Evolutionary conservation across 2,113 vertebrate genomes (phyloP).

Genomic region (Manacus vitellinus): DNA sequence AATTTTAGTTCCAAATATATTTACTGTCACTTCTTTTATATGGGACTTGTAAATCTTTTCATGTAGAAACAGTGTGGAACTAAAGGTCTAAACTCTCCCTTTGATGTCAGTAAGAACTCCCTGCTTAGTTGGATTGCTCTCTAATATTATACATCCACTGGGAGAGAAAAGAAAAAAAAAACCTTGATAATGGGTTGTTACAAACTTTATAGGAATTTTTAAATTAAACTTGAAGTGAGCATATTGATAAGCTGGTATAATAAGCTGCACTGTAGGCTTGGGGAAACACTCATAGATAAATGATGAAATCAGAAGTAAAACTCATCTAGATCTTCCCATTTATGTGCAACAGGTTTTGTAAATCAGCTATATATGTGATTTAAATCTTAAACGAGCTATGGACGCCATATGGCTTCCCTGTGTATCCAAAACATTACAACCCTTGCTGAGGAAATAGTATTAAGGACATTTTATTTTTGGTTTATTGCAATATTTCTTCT

Average conservation of each 20-base stretch:
- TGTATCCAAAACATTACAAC: not conserved
- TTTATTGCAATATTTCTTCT: not conserved
- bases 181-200: not conserved
- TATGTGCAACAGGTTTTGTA: not conserved
- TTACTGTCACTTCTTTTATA: slow-evolving; percentile 45
- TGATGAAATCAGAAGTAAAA: not conserved
- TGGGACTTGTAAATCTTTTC: slow-evolving; percentile 48
- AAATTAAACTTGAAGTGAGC: not conserved
- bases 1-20: slow-evolving; percentile 42
- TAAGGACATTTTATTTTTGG: not conserved
- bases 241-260: not conserved
- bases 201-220: not conserved
- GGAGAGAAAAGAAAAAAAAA: not conserved
- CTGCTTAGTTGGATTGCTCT: not conserved
- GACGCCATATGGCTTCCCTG: not conserved
- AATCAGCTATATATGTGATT: not conserved
- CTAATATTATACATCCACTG: not conserved
- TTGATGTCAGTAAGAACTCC: slow-evolving; percentile 32
- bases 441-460: not conserved
- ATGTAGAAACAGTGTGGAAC: slow-evolving; percentile 41
- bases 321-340: not conserved
- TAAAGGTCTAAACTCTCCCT: slow-evolving; percentile 33
- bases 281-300: not conserved
- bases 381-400: not conserved
- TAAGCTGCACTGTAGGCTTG: not conserved